A percentile compares a stretch with the other conserved stretches of the same genome.
These are phyloP conservation scores for Pluvianellus socialis DNA, from an alignment of 2,113 vertebrate genomes.

Conservation along the genomic window DNA sequence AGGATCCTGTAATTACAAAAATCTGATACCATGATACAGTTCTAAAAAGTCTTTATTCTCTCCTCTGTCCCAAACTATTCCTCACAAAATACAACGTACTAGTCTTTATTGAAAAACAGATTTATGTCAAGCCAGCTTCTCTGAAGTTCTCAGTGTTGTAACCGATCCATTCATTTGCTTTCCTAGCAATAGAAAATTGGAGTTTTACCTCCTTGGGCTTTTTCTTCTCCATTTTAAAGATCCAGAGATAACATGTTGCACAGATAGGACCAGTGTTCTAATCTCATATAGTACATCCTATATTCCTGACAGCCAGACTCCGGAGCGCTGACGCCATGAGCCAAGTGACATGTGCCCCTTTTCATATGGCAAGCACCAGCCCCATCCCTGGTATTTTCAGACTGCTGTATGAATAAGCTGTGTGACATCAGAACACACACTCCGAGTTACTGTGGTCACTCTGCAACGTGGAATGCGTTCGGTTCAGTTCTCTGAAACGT, in stretches of 20 bases:
- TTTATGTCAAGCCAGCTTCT: neutral
- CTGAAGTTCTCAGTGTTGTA: neutral
- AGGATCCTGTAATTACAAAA: neutral
- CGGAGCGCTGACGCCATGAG: neutral
- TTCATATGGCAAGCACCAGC: too few relatives aligned
- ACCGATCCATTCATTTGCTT: neutral
- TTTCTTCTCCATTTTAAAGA: neutral
- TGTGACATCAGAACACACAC: neutral
- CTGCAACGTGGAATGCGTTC: neutral
- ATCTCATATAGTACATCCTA: neutral
- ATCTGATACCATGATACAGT: neutral
- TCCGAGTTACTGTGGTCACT: neutral
- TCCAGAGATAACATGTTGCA: neutral
- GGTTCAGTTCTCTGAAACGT: neutral
- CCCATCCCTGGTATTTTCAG: neutral
- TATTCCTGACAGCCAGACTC: neutral
- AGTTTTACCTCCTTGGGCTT: neutral
- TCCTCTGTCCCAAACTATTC: neutral
- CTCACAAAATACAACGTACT: neutral
- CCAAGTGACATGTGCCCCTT: rapidly evolving
- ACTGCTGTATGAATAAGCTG: neutral
- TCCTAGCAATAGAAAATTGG: neutral
- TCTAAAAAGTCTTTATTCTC: neutral
- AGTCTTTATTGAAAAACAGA: neutral
- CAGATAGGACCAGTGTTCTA: neutral